Conservation (phyloP, 2,797 vertebrate genomes). For the Paguma larvata region DNA sequence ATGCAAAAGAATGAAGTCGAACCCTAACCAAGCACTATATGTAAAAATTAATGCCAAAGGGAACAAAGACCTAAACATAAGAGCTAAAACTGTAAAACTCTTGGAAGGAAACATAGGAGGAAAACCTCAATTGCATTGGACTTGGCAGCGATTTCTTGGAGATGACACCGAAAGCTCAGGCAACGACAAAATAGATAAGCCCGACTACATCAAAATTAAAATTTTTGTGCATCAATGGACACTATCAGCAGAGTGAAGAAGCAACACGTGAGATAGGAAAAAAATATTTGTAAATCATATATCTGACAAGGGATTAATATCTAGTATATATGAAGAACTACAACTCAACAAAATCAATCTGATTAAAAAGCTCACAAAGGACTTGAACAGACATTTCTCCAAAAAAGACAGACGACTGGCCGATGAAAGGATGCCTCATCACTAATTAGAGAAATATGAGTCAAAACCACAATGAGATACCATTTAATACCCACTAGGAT, state of each 20-base stretch:
- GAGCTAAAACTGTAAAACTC: neutral
- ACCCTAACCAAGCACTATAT: neutral
- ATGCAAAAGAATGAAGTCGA: neutral
- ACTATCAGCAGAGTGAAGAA: neutral
- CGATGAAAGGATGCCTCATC: neutral
- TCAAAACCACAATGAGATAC: neutral
- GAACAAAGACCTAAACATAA: neutral
- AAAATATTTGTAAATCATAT: neutral
- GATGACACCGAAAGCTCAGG: neutral
- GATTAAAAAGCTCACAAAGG: neutral
- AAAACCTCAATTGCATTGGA: neutral
- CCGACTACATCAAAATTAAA: neutral
- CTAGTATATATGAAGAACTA: neutral
- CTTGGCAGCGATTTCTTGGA: neutral
- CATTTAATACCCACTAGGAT: neutral
- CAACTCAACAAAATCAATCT: neutral
- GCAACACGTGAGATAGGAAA: neutral
- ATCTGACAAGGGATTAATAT: neutral
- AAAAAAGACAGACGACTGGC: neutral
- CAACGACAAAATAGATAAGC: neutral
- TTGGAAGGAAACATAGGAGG: neutral
- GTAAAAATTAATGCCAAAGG: neutral
- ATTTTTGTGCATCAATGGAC: neutral
- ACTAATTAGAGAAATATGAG: neutral
- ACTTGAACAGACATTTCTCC: neutral